These are phyloP conservation scores for Caenorhabditis remanei DNA, from an alignment of 1,140 invertebrate species.

Conservation along the genomic window DNA sequence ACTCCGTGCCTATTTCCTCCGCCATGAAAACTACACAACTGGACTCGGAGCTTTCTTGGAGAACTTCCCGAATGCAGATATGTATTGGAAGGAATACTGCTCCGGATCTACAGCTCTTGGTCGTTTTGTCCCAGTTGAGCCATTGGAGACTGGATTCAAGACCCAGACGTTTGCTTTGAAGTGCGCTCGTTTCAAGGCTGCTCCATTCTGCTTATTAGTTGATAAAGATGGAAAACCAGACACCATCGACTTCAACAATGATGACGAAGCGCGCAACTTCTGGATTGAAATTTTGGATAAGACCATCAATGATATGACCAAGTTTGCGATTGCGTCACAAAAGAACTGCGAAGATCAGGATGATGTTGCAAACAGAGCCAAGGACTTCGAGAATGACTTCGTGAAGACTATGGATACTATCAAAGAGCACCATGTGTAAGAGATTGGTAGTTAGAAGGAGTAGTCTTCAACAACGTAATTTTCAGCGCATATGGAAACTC, in stretches of 20 bases:
- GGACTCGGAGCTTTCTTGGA: slow-evolving; percentile 85
- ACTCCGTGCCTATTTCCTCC: slow-evolving; percentile 84
- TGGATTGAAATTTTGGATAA: slow-evolving; percentile 92
- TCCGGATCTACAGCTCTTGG: slow-evolving; percentile 84
- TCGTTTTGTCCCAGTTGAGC: slow-evolving; percentile 79
- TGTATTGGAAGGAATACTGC: slow-evolving; percentile 85
- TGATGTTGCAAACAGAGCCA: slow-evolving; percentile 84
- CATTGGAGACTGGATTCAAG: slow-evolving; percentile 65
- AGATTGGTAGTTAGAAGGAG: slow-evolving; percentile 56
- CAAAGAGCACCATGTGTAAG: slow-evolving; percentile 86
- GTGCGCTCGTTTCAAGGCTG: slow-evolving; percentile 63
- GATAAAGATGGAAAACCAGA: slow-evolving; percentile 82
- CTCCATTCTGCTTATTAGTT: slow-evolving; percentile 82
- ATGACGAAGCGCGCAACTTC: slow-evolving; percentile 89
- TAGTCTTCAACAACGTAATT: not conserved
- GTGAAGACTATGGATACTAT: slow-evolving; percentile 83
- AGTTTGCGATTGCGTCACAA: slow-evolving; percentile 85
- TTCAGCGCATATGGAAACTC: slow-evolving; percentile 87
- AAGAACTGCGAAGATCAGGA: slow-evolving; percentile 82
- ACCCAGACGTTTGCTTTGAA: slow-evolving; percentile 67
- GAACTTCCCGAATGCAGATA: slow-evolving; percentile 80
- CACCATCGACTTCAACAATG: slow-evolving; percentile 88
- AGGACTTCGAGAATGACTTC: slow-evolving; percentile 88
- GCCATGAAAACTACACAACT: slow-evolving; percentile 86
- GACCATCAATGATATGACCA: slow-evolving; percentile 80